Percentiles rank a stretch among this genome's conserved stretches.
Conservation (phyloP, 2,888 invertebrate genomes). For the Aricia artaxerxes region DNA sequence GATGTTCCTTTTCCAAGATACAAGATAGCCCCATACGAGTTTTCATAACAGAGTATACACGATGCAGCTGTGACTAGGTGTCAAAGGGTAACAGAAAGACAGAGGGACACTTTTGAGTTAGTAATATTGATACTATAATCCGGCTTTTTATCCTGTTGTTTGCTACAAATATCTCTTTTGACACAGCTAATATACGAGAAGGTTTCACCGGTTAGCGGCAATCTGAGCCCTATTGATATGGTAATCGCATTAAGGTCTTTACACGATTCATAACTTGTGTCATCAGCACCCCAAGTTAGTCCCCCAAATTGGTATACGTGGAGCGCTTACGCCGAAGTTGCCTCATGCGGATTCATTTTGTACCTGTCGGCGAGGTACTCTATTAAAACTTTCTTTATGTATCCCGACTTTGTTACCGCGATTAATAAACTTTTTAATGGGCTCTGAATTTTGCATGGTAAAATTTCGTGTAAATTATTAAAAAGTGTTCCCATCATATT, state of each 20-base stretch:
- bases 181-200: background rate
- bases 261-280: slow-evolving; percentile 20
- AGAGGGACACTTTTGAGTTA: no score
- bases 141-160: background rate
- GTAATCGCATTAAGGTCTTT: slow-evolving; percentile 3
- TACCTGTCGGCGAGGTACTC: slow-evolving; percentile 36
- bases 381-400: slow-evolving; percentile 40
- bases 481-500: slow-evolving; percentile 5
- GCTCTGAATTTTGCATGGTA: slow-evolving; percentile 24
- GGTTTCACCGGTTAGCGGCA: background rate
- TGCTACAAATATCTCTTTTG: background rate
- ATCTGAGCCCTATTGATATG: slow-evolving; percentile 16
- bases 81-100: no score
- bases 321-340: slow-evolving; percentile 33
- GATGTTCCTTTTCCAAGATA: no score
- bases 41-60: no score
- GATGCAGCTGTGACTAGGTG: no score
- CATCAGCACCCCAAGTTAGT: slow-evolving; percentile 24
- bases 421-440: slow-evolving; percentile 38
- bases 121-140: no score
- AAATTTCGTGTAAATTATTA: slow-evolving; percentile 23
- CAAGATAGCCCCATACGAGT: no score
- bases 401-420: slow-evolving; percentile 34
- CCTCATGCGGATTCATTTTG: slow-evolving; percentile 39
- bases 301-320: slow-evolving; percentile 25